Conservation (phyloP, 2,888 invertebrate genomes). For the Stenichneumon culpator region DNA sequence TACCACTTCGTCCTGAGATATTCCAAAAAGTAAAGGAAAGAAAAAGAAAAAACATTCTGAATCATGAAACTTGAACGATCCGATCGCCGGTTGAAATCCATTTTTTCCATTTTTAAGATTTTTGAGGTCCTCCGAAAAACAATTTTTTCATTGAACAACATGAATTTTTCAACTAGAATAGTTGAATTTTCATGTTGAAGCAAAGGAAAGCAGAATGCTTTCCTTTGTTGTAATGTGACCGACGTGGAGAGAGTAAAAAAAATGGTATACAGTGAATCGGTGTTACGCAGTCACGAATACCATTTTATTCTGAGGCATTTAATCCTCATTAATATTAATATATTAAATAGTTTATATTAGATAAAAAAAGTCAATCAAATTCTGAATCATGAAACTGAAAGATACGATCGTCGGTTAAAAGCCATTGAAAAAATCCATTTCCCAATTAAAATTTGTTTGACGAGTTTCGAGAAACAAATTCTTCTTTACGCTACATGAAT, state of each 20-base stretch:
- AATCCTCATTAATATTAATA: no score
- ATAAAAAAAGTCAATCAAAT: not conserved
- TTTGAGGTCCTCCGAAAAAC: no score
- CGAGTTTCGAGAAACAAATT: no score
- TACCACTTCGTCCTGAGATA: not conserved
- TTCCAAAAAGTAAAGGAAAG: not conserved
- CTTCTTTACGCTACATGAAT: no score
- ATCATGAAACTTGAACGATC: not conserved
- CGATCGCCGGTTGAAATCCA: not conserved
- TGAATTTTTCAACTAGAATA: no score
- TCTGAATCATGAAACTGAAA: not conserved
- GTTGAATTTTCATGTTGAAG: no score
- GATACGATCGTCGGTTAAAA: not conserved
- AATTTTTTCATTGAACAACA: no score
- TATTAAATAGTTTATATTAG: no score
- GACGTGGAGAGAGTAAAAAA: no score
- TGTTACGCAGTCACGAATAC: slow-evolving; percentile 12
- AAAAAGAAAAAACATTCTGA: not conserved
- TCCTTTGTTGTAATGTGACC: no score
- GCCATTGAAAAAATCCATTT: not conserved
- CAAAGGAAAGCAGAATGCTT: no score
- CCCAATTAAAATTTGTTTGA: no score
- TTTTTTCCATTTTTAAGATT: not conserved
- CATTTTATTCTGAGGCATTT: not conserved
- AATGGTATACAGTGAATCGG: not conserved